Percentiles rank a stretch among this genome's conserved stretches.
phyloP scores from a whole-genome alignment of 1,140 invertebrate genomes.

The Dinoponera quadriceps region DNA sequence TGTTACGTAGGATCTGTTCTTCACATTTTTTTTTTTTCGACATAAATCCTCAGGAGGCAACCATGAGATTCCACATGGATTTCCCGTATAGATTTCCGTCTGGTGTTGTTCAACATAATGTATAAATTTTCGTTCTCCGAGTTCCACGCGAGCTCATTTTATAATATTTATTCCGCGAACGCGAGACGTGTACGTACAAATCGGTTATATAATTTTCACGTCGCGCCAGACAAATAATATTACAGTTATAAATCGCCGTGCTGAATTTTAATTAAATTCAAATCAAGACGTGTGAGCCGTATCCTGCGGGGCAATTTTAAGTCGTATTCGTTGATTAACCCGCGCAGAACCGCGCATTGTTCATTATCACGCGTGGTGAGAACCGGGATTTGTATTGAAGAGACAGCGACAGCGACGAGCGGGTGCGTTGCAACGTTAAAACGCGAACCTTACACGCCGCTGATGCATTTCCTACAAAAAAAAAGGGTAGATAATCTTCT shows the following conservation, averaged over 20 bases:
- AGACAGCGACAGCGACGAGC: too few relatives aligned
- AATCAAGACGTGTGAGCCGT: neutral
- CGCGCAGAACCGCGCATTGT: neutral
- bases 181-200: neutral
- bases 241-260: neutral
- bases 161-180: too few relatives aligned
- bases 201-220: neutral
- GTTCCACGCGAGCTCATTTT: too few relatives aligned
- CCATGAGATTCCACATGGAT: too few relatives aligned
- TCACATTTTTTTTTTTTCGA: too few relatives aligned
- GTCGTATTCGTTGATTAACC: constrained; percentile 24
- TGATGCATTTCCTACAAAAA: neutral
- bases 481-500: neutral
- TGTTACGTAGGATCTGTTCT: too few relatives aligned
- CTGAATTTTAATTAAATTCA: neutral
- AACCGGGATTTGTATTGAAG: constrained; percentile 26
- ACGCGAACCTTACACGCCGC: too few relatives aligned
- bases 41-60: too few relatives aligned
- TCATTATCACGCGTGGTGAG: constrained; percentile 7
- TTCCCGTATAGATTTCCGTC: too few relatives aligned
- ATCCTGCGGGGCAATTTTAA: neutral
- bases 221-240: neutral
- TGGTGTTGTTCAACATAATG: too few relatives aligned
- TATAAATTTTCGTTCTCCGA: too few relatives aligned
- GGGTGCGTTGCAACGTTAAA: neutral